Evolutionary conservation across 1,140 invertebrate species (phyloP), one percentile per base, ranked within the genome.

Genomic region (Leucophenga varia): DNA sequence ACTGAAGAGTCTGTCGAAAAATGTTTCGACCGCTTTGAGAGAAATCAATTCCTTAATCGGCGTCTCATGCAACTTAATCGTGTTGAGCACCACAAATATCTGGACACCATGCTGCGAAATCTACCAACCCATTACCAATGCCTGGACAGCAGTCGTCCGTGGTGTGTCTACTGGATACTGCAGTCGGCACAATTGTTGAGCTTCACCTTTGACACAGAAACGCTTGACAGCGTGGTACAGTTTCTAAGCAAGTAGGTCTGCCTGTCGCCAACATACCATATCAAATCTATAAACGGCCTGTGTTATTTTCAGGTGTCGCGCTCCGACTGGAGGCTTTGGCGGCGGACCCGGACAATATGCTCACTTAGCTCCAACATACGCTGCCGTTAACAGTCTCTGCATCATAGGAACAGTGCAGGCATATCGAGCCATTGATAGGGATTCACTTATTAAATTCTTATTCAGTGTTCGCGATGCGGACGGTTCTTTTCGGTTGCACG

Each of bases 331-430:
- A 19, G 95, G 95, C 3, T 98, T 95, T 82, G 93, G 88, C 37
- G 95, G 96, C 55, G 95, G 95, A 13, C 95, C 95, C 0, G 84
- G 85, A 3, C 96, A 99, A 75, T 78, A 84, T 65, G 79, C 95
- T 19, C 97, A 99, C 79, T 79, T 99, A 41, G 97, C 96, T 1
- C 86, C 95, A 21, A 98, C 96, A 4, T 99, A 98, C 80, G 97
- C 95, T 37, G 95, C 96, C 50, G 86, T 98, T 1, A 95, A 93
- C 80, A 86, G 93, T 8, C 78, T 99, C 3, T 89, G 88, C 67
- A 91, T 89, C 16, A 85, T 99, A 57, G 91, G 91, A 32, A 94
- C 87, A 12, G 79, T 87, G 72, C 86, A 91, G 76, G 93, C 95
- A 9, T 94, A 90, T 64, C 78, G 86, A 63, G 82, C 88, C 14